phyloP scores from a whole-genome alignment of 2,797 vertebrate species.

The Gymnothorax javanicus region DNA sequence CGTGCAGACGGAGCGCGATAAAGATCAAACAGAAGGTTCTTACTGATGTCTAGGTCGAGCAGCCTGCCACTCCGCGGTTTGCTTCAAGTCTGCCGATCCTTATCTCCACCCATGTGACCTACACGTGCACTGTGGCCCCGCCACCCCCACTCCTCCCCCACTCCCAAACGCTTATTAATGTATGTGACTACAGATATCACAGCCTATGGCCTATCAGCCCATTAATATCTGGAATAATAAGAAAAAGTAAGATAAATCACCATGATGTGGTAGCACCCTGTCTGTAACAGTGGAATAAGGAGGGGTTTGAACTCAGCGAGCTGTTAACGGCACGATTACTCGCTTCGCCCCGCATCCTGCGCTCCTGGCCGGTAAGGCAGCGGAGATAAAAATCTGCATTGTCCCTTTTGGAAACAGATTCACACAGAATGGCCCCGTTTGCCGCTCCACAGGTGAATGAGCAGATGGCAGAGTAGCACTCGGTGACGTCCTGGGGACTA shows the following conservation, averaged over 20 bases:
- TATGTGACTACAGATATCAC: neutral
- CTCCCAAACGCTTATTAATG: neutral
- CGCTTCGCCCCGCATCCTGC: neutral
- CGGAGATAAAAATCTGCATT: conserved; percentile 23
- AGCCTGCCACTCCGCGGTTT: neutral
- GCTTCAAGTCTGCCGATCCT: neutral
- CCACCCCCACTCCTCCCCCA: no score
- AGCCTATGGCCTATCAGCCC: neutral
- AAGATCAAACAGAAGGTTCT: neutral
- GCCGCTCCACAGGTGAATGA: conserved; percentile 22
- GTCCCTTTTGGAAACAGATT: conserved; percentile 17
- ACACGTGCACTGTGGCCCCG: neutral
- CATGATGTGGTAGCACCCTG: neutral
- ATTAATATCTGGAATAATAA: neutral
- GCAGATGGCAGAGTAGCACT: conserved; percentile 34
- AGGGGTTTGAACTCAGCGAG: neutral
- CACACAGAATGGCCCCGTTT: conserved; percentile 26
- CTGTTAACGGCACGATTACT: neutral
- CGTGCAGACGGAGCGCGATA: neutral
- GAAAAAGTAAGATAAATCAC: neutral
- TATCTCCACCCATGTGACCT: neutral
- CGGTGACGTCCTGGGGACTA: conserved; percentile 25
- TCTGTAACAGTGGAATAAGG: neutral
- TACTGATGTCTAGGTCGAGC: neutral
- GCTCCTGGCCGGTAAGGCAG: neutral